Base-by-base conservation (phyloP, 2,797 vertebrate species). In the Fratercula arctica region DNA sequence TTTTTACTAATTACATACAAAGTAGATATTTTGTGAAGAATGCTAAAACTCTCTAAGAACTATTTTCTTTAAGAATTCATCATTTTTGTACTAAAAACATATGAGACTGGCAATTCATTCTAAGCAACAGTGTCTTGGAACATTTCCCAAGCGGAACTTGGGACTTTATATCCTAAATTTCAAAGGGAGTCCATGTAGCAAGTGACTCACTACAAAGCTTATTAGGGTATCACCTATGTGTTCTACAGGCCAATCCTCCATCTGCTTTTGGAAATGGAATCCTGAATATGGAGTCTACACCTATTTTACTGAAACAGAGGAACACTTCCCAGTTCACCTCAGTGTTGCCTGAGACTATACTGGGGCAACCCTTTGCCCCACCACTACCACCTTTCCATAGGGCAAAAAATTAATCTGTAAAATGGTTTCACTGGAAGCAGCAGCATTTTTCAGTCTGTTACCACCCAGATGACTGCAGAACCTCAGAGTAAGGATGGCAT, bases 331-430 rank as follows among this genome's bases (percentile, higher is more conserved):
- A 82, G 18, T 31, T 84, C 46, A 33, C 21, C 16, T 48, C 28
- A 68, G 39, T 1, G 1, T 33, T 64, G 13, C 25, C 35, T 68
- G n/a, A 85, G 20, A 21, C 15, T 33, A 7, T 21, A 13, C 0
- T 31, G 18, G 31, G 56, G 16, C 16, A 88, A 35, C 0, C 3
- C 5, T 6, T 9, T 16, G 29, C 8, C 3, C 7, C 21, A 54
- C 54, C 11, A 43, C 4, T 19, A 11, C 11, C 31, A 12, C 13
- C 13, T 60, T 60, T 43, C 12, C 8, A 3, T 6, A 41, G 12
- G 13, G 37, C n/a, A 21, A 29, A 77, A 45, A 33, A 46, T 4
- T 3, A 13, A 15, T 1, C n/a, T 37, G 4, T 69, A 43, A 50
- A 66, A 91, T 17, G 12, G 45, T 48, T 15, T 39, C 28, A 31